Percentiles rank a stretch among this genome's conserved stretches.
Conservation (phyloP, 2,888 invertebrate species). For the Amblyteles armatorius region DNA sequence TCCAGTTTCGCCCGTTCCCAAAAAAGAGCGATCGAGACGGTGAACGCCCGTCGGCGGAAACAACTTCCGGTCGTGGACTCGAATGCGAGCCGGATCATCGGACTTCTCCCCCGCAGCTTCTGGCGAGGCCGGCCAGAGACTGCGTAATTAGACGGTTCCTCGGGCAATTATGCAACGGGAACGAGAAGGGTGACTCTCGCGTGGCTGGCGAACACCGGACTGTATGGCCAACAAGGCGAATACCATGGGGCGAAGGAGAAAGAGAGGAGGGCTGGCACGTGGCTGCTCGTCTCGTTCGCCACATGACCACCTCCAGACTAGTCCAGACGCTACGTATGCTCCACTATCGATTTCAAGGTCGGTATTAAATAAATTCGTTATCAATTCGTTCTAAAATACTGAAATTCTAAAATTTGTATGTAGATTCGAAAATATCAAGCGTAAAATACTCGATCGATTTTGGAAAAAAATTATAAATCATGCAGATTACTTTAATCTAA, state of each 20-base stretch:
- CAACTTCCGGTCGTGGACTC: conserved; percentile 56
- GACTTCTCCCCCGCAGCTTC: conserved; percentile 33
- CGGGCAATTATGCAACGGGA: conserved; percentile 65
- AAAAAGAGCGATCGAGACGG: conserved; percentile 14
- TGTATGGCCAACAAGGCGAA: conserved; percentile 56
- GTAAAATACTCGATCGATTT: not conserved
- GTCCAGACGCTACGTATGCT: conserved; percentile 1
- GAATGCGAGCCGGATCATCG: conserved; percentile 56
- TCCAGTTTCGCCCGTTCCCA: not conserved
- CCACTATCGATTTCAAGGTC: conserved; percentile 33
- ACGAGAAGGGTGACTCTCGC: conserved; percentile 61
- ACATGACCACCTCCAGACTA: conserved; percentile 10
- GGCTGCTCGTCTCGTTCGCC: conserved; percentile 22
- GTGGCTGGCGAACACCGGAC: conserved; percentile 69
- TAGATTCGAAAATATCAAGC: not conserved
- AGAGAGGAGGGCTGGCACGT: conserved; percentile 13
- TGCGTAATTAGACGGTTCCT: conserved; percentile 67
- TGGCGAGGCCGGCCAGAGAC: conserved; percentile 13
- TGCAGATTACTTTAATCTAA: no score
- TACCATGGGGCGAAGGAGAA: conserved; percentile 57
- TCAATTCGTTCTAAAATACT: conserved; percentile 23
- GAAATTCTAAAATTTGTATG: not conserved
- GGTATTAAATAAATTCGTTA: conserved; percentile 8
- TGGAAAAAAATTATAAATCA: not conserved
- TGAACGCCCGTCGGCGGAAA: not conserved